Evolutionary conservation across 2,797 vertebrate species (phyloP).

Genomic region (Pseudochirops corinnae): DNA sequence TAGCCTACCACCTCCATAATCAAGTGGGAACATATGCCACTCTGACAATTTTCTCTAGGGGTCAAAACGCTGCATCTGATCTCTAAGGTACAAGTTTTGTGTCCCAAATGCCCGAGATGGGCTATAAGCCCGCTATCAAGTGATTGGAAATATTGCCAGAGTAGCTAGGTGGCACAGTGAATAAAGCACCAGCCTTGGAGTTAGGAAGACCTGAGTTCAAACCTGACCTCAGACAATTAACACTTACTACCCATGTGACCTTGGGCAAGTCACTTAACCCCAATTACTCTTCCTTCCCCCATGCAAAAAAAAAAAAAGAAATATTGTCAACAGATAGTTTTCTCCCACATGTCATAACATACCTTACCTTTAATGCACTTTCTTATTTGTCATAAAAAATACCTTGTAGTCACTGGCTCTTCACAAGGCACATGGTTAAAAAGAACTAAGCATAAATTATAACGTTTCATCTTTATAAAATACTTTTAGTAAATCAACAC

Average conservation of each 20-base stretch:
- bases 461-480: not conserved
- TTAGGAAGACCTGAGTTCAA: too few relatives aligned
- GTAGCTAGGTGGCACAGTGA: too few relatives aligned
- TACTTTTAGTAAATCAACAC: not conserved
- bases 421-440: not conserved
- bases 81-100: not conserved
- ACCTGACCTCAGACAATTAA: too few relatives aligned
- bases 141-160: not conserved
- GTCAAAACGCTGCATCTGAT: not conserved
- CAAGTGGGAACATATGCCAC: not conserved
- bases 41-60: not conserved
- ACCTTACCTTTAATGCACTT: not conserved
- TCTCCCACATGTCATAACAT: not conserved
- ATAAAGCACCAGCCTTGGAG: too few relatives aligned
- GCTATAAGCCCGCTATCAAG: not conserved
- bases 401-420: not conserved
- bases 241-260: too few relatives aligned
- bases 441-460: not conserved
- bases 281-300: too few relatives aligned
- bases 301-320: not conserved
- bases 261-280: too few relatives aligned
- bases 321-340: not conserved
- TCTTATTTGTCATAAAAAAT: slow-evolving; percentile 1
- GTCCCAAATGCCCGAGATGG: not conserved
- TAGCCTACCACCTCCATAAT: not conserved